Evolutionary conservation across 2,113 vertebrate species (phyloP).

Genomic region (Erythrocebus patas): DNA sequence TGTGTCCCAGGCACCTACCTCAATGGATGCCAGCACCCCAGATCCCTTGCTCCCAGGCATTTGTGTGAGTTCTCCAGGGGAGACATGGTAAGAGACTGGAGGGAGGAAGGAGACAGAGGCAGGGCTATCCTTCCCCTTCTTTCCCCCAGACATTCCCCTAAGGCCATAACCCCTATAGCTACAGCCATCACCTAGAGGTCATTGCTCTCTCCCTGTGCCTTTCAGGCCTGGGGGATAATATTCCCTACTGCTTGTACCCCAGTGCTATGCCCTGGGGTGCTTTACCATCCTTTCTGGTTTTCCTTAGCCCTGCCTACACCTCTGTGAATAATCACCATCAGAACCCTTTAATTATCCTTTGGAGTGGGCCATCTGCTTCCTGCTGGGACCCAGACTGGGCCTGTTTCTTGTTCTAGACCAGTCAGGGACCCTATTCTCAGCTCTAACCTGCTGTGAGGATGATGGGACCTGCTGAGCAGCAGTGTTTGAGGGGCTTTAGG

Average conservation of each 20-base stretch:
- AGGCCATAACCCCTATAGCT: neutral
- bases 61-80: neutral
- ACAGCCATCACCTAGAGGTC: neutral
- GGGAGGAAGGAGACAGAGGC: neutral
- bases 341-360: neutral
- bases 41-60: neutral
- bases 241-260: too few species aligned
- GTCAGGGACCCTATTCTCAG: neutral
- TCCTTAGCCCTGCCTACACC: neutral
- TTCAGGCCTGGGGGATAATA: neutral
- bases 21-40: fast-evolving
- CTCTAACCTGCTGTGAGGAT: neutral
- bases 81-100: neutral
- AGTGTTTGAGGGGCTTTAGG: neutral
- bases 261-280: too few species aligned
- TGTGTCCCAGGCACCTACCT: neutral
- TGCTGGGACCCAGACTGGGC: neutral
- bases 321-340: neutral
- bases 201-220: neutral
- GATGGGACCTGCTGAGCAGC: too few species aligned
- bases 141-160: neutral
- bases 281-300: neutral
- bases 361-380: neutral
- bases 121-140: neutral
- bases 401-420: neutral